These are phyloP conservation scores for Villa cingulata DNA, from an alignment of 2,888 invertebrate species.

Conservation along the genomic window DNA sequence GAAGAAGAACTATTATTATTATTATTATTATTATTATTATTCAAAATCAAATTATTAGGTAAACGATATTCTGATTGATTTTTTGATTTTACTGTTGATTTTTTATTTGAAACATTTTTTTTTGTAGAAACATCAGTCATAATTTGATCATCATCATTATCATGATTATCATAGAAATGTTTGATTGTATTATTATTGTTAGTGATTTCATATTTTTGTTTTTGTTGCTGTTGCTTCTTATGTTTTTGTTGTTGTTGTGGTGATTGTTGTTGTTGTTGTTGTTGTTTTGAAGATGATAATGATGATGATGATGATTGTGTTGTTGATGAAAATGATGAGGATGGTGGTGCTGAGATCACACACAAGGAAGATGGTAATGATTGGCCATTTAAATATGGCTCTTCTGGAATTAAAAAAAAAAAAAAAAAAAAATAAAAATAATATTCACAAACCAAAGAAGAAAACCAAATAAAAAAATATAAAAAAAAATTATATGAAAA, in stretches of 20 bases:
- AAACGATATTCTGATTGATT: not conserved
- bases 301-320: constrained; percentile 9
- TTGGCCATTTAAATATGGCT: constrained; percentile 26
- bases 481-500: constrained; percentile 3
- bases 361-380: constrained; percentile 17
- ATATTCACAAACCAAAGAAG: constrained; percentile 13
- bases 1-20: not conserved
- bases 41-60: not conserved
- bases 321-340: constrained; percentile 18
- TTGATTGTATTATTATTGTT: not conserved
- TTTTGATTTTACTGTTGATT: not conserved
- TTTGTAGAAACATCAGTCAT: not conserved
- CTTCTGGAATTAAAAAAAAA: constrained; percentile 24
- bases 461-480: constrained; percentile 4
- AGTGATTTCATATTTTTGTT: too few species aligned
- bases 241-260: constrained; percentile 13
- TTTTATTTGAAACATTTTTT: not conserved
- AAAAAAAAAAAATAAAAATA: constrained; percentile 16
- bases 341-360: constrained; percentile 16
- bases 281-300: constrained; percentile 3
- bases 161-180: not conserved
- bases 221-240: not conserved
- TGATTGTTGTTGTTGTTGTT: constrained; percentile 16
- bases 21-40: not conserved
- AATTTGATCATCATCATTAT: not conserved